A percentile compares a stretch with the other conserved stretches of the same genome.
phyloP scores from a whole-genome alignment of 53 echinoderm and acorn worm species.

The Actinopyga echinites region DNA sequence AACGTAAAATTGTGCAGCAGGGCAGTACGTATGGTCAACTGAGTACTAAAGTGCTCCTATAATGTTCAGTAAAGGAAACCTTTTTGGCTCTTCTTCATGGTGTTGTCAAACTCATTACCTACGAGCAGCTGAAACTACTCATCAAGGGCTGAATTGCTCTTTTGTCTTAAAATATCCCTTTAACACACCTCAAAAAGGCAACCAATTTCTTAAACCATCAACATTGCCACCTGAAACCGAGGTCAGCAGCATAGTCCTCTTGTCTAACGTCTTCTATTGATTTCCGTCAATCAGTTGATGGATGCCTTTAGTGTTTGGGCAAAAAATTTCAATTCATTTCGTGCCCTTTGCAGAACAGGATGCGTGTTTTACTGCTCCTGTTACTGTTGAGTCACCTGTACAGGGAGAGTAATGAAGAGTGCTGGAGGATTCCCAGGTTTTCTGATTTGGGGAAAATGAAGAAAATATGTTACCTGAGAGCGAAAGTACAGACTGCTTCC shows the following conservation, averaged over 20 bases:
- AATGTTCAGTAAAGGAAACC: not conserved
- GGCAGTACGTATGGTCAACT: too few species aligned
- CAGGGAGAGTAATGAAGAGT: not conserved
- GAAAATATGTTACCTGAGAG: slow-evolving; percentile 18
- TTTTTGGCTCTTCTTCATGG: not conserved
- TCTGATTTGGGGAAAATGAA: not conserved
- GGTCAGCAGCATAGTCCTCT: slow-evolving; percentile 20
- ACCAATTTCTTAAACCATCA: slow-evolving; percentile 17
- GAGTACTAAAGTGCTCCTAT: too few species aligned
- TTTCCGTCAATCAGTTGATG: slow-evolving; percentile 13
- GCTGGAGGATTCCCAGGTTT: too few species aligned
- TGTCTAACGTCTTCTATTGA: slow-evolving; percentile 26
- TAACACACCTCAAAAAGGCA: not conserved
- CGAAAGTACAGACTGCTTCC: not conserved
- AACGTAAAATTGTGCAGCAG: too few species aligned
- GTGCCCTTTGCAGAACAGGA: not conserved
- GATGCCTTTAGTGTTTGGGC: not conserved
- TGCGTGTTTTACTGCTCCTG: not conserved
- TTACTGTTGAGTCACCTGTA: not conserved
- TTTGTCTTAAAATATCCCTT: slow-evolving; percentile 4
- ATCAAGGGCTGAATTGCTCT: not conserved
- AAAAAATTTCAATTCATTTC: not conserved
- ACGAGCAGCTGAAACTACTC: not conserved
- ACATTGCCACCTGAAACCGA: slow-evolving; percentile 30
- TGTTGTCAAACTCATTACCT: not conserved